Percentiles rank a stretch among this genome's conserved stretches.
Conservation (phyloP, 2,113 vertebrate genomes). For the Nannospalax galili region DNA sequence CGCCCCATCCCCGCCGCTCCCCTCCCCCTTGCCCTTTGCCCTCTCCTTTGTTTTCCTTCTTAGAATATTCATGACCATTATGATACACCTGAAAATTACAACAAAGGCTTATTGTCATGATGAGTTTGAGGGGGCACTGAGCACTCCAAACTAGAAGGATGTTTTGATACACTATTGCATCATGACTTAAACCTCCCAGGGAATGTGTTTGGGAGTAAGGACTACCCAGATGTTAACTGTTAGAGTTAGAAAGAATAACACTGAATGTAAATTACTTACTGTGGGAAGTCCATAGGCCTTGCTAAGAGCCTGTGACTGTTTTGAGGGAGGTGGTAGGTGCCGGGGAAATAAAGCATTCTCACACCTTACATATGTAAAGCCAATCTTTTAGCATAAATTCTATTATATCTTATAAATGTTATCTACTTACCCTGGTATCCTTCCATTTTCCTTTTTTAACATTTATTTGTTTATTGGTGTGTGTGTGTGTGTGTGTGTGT, state of each 20-base stretch:
- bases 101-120: not conserved
- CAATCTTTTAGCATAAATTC: not conserved
- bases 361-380: not conserved
- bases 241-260: not conserved
- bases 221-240: not conserved
- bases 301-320: not conserved
- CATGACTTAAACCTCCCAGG: not conserved
- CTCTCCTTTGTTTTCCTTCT: not conserved
- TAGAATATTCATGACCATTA: not conserved
- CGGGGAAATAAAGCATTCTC: not conserved
- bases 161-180: not conserved
- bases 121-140: not conserved
- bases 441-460: not conserved
- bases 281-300: not conserved
- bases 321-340: not conserved
- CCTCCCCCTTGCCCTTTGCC: not conserved
- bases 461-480: not conserved
- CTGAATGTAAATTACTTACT: not conserved
- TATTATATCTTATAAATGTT: not conserved
- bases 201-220: not conserved
- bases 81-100: conserved; percentile 16
- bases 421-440: not conserved
- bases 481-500: not conserved
- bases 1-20: too few relatives aligned
- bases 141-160: not conserved